phyloP scores from a whole-genome alignment of 1,140 invertebrate species.

The Drosophila burlai region DNA sequence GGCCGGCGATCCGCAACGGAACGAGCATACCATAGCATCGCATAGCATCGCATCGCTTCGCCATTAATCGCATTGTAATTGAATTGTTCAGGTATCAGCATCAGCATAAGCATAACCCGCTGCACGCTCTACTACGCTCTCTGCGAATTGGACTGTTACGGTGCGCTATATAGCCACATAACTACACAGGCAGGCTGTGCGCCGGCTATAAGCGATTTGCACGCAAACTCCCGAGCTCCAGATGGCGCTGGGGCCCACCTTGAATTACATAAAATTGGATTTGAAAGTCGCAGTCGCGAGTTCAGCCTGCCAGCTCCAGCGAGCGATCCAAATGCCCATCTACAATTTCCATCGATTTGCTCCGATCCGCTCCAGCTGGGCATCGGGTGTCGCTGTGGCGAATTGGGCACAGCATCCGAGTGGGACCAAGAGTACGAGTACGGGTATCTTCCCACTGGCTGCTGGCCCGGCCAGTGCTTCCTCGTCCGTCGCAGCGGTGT shows the following conservation, averaged over 20 bases:
- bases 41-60: constrained; percentile 63
- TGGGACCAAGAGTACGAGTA: neutral
- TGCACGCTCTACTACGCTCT: constrained; percentile 70
- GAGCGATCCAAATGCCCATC: constrained; percentile 18
- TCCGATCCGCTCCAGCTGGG: constrained; percentile 28
- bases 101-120: constrained; percentile 69
- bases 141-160: constrained; percentile 76
- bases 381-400: constrained; percentile 36
- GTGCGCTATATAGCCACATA: constrained; percentile 57
- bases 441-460: constrained; percentile 23
- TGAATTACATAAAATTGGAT: constrained; percentile 83
- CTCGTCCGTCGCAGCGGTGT: constrained; percentile 27
- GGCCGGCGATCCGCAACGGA: constrained; percentile 59
- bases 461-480: constrained; percentile 14
- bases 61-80: constrained; percentile 76
- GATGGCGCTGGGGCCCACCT: constrained; percentile 44
- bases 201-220: constrained; percentile 64
- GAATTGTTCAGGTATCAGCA: constrained; percentile 66
- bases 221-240: constrained; percentile 46
- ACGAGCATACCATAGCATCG: constrained; percentile 40
- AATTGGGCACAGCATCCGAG: constrained; percentile 65
- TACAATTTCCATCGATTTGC: constrained; percentile 49
- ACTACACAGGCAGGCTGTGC: constrained; percentile 6
- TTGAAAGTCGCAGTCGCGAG: constrained; percentile 63
- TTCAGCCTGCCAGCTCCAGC: constrained; percentile 3